Evolutionary conservation across 2,113 vertebrate genomes (phyloP), one percentile per base, ranked within the genome.

Genomic region (Bombycilla garrulus): DNA sequence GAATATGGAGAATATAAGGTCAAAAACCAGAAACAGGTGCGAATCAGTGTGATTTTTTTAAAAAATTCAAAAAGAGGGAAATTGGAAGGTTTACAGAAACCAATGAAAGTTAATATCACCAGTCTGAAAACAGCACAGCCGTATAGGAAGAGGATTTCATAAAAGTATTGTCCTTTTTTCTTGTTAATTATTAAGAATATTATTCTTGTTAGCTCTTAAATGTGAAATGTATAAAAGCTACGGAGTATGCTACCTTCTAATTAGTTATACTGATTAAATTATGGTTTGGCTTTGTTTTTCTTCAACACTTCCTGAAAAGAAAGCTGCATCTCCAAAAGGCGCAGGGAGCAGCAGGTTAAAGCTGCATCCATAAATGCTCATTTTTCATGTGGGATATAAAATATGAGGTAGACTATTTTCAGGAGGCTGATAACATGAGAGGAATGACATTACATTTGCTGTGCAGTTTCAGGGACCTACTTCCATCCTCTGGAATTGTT

Each of bases 371-470:
- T 23, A 85, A 91, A 86, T 36, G 54, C 64, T 64, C 31, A 7
- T 69, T 47, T 61, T 80, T 88, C 57, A 45, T 33, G 24, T 60
- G 19, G 36, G 42, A 17, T 60, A 31, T 54, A 33, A 86, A 87
- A 60, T 50, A 28, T 2, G 8, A 48, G 40, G 15, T 44, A 33
- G 58, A 12, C 25, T 58, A 2, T 79, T 80, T 92, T 74, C 62
- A 51, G 58, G 29, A 87, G 71, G 22, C 16, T 72, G 85, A n/a
- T 54, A 36, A 74, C 17, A 29, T 77, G 81, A 79, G 93, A 97
- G 96, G 92, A 81, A 18, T 64, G 79, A 83, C 84, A 56, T 96
- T 86, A 91, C 64, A 70, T 96, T 93, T 69, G 73, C 62, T 47
- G 11, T 26, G 36, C 31, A 45, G 71, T 53, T 91, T 36, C 31